Evolutionary conservation across 2,888 invertebrate genomes (phyloP), one percentile per base, ranked within the genome.

Genomic region (Conistra vaccinii): DNA sequence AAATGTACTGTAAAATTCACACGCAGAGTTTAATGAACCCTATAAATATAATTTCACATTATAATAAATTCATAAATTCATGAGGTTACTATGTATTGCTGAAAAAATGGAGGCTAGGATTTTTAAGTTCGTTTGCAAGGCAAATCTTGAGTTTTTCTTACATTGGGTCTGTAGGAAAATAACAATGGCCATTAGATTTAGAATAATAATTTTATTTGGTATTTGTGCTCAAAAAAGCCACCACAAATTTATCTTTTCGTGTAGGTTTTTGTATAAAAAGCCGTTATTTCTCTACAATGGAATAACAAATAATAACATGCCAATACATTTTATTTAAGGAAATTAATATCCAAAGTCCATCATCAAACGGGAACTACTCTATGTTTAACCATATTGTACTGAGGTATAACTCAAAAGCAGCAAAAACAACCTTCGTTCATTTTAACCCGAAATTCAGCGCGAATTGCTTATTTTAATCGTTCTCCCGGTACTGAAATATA

Each of bases 41-140:
- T 23, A 78, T 84, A 84, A 85, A 83, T 83, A 80, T 58, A 45
- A 80, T 45, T 70, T 76, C 26, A 39, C 29, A 63, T 42, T 42
- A 42, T 79, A 76, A 73, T 76, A 70, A 17, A 62, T 32, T 72
- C 66, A 62, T 57, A 55, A 62, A 80, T 80, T 80, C 63, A 72
- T 67, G 53, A 60, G 51, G 53, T 73, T 53, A 69, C 58, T 29
- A 71, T 73, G 32, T 42, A 61, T 55, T 63, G 2, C 20, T 17
- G 10, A 26, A 9, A 42, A 42, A 71, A 29, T 29, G n/a, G 20
- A 42, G 29, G 29, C 3, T 71, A 3, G 9, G 20, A 26, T 35
- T 29, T 14, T 42, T 6, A 55, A 73, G 29, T 20, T 39, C 39
- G 39, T 72, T 72, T 61, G 62, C n/a, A 42, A 69, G 57, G 45